phyloP scores from a whole-genome alignment of 2,888 invertebrate genomes.

The Zaprionus lineosus region DNA sequence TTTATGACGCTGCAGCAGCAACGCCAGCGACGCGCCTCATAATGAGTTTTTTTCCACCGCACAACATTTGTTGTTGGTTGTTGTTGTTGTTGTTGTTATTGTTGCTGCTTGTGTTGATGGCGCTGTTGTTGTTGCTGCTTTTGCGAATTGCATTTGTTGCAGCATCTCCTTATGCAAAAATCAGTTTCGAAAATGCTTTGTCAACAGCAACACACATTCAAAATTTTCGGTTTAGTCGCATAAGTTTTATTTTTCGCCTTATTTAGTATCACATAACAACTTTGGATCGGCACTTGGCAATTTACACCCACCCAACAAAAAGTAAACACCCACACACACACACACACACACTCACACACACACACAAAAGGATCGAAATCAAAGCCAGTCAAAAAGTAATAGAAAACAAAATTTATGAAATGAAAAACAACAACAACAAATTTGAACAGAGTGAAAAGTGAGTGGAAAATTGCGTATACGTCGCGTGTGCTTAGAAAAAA shows the following conservation, averaged over 20 bases:
- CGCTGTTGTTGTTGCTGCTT: slow-evolving; percentile 38
- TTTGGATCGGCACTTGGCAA: slow-evolving; percentile 47
- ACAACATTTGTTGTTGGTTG: slow-evolving; percentile 2
- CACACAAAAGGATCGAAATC: background rate
- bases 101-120: slow-evolving; percentile 36
- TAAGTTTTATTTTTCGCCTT: slow-evolving; percentile 67
- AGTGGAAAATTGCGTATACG: too few relatives aligned
- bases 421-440: background rate
- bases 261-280: slow-evolving; percentile 53
- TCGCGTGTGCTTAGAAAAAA: background rate
- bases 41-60: slow-evolving; percentile 59
- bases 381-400: background rate
- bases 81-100: slow-evolving; percentile 15
- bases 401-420: background rate
- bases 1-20: slow-evolving; percentile 28
- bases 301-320: slow-evolving; percentile 10
- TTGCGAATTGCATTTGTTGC: slow-evolving; percentile 44
- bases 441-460: slow-evolving; percentile 31
- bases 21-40: slow-evolving; percentile 39
- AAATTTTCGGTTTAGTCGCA: slow-evolving; percentile 79
- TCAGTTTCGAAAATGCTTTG: slow-evolving; percentile 81
- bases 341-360: too few relatives aligned
- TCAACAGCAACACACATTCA: slow-evolving; percentile 80
- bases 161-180: slow-evolving; percentile 55
- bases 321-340: too few relatives aligned